Percentiles rank a stretch among this genome's conserved stretches.
Evolutionary conservation across 2,888 invertebrate species (phyloP).

Genomic region (Drosophila buzzatii): DNA sequence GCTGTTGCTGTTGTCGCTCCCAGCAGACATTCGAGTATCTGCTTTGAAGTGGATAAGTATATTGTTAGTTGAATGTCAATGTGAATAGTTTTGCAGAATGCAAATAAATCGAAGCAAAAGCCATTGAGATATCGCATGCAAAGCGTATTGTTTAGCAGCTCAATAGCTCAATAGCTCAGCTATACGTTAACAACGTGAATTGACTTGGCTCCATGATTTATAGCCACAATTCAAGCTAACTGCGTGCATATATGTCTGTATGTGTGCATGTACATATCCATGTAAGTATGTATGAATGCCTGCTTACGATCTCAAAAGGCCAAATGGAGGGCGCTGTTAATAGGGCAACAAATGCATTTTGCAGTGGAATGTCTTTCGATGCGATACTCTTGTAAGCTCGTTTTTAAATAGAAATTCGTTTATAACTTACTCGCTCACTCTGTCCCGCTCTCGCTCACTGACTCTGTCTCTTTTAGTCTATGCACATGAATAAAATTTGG

Average conservation of each 20-base stretch:
- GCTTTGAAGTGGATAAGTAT: slow-evolving; percentile 18
- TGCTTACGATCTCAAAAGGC: no score
- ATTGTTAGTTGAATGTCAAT: slow-evolving; percentile 13
- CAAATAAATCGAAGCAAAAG: neutral
- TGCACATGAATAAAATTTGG: neutral
- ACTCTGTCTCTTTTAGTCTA: neutral
- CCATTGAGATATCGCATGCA: neutral
- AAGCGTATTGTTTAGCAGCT: slow-evolving; percentile 2
- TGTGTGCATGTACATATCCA: no score
- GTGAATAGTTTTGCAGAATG: slow-evolving; percentile 6
- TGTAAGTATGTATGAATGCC: no score
- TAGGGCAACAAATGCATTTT: no score
- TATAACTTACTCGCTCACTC: no score
- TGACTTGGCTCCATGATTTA: neutral
- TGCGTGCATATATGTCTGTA: neutral
- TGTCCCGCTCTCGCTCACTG: neutral
- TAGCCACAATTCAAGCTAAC: neutral
- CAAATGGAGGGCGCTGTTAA: no score
- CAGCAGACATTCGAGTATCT: slow-evolving; percentile 12
- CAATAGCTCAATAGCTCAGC: slow-evolving; percentile 4
- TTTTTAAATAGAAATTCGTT: no score
- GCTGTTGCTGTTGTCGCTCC: neutral
- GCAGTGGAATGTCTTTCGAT: no score
- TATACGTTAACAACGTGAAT: neutral
- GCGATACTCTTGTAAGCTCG: no score